phyloP scores from a whole-genome alignment of 1,140 invertebrate genomes.

The Gonioctena quinquepunctata region DNA sequence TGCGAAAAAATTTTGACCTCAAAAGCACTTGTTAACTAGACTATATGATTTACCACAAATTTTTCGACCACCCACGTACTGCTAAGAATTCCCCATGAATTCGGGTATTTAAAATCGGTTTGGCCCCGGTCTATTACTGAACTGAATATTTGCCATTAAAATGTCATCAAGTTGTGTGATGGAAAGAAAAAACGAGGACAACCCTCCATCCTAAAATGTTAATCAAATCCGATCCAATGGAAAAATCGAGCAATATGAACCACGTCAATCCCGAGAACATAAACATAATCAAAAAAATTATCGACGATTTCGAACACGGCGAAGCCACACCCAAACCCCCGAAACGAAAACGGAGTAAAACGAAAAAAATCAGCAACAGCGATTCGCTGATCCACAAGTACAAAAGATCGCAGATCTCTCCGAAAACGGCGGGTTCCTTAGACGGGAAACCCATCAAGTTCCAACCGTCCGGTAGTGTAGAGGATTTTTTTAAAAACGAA shows the following conservation, averaged over 20 bases:
- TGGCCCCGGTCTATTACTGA: too few relatives aligned
- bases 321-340: neutral
- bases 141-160: too few relatives aligned
- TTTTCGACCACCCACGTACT: too few relatives aligned
- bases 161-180: too few relatives aligned
- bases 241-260: constrained; percentile 32
- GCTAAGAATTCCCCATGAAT: too few relatives aligned
- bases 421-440: constrained; percentile 26
- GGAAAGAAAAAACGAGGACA: too few relatives aligned
- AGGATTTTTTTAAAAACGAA: constrained; percentile 28
- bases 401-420: constrained; percentile 39
- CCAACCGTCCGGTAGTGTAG: constrained; percentile 14
- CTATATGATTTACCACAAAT: too few relatives aligned
- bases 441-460: constrained; percentile 2
- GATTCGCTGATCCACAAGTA: constrained; percentile 29
- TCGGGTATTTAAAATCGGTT: too few relatives aligned
- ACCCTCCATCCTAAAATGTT: constrained; percentile 34
- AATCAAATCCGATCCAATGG: constrained; percentile 40
- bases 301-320: constrained; percentile 43
- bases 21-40: too few relatives aligned
- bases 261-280: constrained; percentile 42
- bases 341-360: constrained; percentile 26
- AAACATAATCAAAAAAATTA: constrained; percentile 47
- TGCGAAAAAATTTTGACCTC: too few relatives aligned
- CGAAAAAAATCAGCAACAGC: constrained; percentile 29